Base-by-base conservation (phyloP, 1,140 invertebrate species). In the Physella acuta region DNA sequence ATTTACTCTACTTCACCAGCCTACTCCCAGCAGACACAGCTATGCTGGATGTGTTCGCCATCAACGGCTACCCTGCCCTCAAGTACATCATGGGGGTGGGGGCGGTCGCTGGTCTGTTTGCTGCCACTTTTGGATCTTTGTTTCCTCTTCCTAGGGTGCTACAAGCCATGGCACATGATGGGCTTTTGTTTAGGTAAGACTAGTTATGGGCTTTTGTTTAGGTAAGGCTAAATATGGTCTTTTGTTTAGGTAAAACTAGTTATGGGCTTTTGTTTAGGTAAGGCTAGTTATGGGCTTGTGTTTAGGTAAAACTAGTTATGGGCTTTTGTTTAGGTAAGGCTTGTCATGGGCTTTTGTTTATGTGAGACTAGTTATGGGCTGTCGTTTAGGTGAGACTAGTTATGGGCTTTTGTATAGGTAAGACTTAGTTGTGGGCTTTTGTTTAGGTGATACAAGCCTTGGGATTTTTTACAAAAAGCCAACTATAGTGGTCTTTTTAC, bases 121-220 rank as follows among this genome's bases (percentile, higher is more conserved):
- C 85, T 94, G 16, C 91, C 81, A 84, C 95, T 26, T 84, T 95
- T 11, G 94, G 94, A 14, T 90, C 92, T 2, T 93, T 96, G 91
- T 95, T 95, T 84, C 93, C 93, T 0, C 81, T 95, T 55, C 94
- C 94, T 0, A 84, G 94, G 4, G 89, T 96, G 44, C 86, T 96
- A 0, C 95, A 94, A 79, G 93, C 94, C 5, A 97, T 96, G 93
- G 91, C 91, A 5, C 89, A 88, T 56, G 94, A 96, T 82, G 94
- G 94, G 0, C 85, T 97, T 3, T 86, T 96, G 8, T 96, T 94
- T 81, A 89, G 90, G 61, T 88, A n/a, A n/a, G n/a, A n/a, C n/a
- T n/a, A n/a, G n/a, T n/a, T n/a, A n/a, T n/a, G n/a, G n/a, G n/a
- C n/a, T n/a, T n/a, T n/a, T n/a, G n/a, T n/a, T n/a, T n/a, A n/a